These are phyloP conservation scores for Zoanthus sansibaricus DNA, from an alignment of 92 coral and sea anemone species.

Conservation along the genomic window DNA sequence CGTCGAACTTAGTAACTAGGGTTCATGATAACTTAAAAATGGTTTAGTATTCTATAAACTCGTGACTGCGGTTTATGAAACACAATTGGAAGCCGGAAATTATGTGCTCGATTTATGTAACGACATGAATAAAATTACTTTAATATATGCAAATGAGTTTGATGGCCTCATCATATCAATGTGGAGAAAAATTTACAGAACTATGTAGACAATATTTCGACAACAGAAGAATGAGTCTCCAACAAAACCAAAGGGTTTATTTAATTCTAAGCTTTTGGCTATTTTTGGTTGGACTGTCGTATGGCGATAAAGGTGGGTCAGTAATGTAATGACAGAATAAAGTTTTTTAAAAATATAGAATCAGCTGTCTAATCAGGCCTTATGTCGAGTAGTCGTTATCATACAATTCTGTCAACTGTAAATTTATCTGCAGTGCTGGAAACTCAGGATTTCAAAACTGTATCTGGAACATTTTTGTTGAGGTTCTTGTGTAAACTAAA, in stretches of 20 bases:
- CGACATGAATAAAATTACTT: slow-evolving; percentile 31
- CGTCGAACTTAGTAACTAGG: no score
- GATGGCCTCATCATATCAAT: not conserved
- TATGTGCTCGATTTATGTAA: slow-evolving; percentile 40
- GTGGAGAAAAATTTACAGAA: slow-evolving; percentile 42
- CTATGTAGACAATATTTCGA: not conserved
- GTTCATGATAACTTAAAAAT: no score
- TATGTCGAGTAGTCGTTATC: not conserved
- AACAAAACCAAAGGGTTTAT: not conserved
- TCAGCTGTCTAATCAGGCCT: not conserved
- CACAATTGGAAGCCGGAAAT: no score
- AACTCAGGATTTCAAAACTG: no score
- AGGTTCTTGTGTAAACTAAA: no score
- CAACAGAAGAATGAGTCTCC: slow-evolving; percentile 17
- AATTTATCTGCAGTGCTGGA: no score
- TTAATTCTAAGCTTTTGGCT: not conserved
- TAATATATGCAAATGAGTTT: slow-evolving; percentile 19
- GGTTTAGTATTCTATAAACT: no score
- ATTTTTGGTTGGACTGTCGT: not conserved
- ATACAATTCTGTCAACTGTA: not conserved
- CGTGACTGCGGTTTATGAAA: no score
- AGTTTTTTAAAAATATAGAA: not conserved
- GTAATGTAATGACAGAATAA: not conserved
- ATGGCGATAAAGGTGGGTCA: slow-evolving; percentile 25
- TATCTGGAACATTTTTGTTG: no score